Conservation (phyloP, 2,888 invertebrate species). For the Metopia argyrocephala region DNA sequence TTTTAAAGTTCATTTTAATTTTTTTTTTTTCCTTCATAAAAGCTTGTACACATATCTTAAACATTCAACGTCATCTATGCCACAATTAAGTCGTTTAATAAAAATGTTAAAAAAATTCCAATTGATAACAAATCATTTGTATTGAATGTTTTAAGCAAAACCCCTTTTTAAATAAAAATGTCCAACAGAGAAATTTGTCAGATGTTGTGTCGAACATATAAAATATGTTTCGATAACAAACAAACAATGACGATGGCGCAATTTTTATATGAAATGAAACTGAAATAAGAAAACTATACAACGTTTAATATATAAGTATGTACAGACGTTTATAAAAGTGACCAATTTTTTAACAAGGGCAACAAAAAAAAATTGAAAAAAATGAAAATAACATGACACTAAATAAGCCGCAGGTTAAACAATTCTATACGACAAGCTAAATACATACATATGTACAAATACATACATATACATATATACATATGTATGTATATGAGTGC, state of each 20-base stretch:
- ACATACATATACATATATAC: not conserved
- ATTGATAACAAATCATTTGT: constrained; percentile 61
- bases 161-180: constrained; percentile 47
- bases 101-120: constrained; percentile 60
- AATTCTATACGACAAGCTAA: constrained; percentile 5
- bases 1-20: too few relatives aligned
- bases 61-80: too few relatives aligned
- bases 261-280: constrained; percentile 18
- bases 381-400: constrained; percentile 63
- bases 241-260: constrained; percentile 57
- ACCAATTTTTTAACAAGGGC: constrained; percentile 37
- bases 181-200: constrained; percentile 67
- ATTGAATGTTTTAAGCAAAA: constrained; percentile 26
- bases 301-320: constrained; percentile 10
- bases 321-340: too few relatives aligned
- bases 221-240: constrained; percentile 62
- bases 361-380: constrained; percentile 26
- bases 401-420: constrained; percentile 67
- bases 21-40: too few relatives aligned
- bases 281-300: constrained; percentile 14
- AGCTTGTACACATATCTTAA: too few relatives aligned
- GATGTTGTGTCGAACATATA: constrained; percentile 65
- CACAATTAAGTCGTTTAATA: constrained; percentile 54
- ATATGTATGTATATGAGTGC: too few relatives aligned
- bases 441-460: not conserved